Evolutionary conservation across 2,888 invertebrate genomes (phyloP).

Genomic region (Drosophila putrida): DNA sequence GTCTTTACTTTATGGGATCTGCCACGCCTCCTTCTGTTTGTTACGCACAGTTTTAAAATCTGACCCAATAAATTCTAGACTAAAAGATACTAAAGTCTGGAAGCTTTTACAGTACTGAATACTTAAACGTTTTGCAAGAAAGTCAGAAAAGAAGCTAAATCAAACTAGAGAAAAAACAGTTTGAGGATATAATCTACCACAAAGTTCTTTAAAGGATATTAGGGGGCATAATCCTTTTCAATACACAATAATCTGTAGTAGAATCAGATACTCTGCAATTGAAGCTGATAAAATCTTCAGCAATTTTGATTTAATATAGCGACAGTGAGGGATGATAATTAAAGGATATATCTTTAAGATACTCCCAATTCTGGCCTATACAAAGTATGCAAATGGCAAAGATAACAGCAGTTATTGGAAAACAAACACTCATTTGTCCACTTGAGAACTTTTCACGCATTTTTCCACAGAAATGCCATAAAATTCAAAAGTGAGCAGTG

Average conservation of each 20-base stretch:
- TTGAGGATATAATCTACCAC: no score
- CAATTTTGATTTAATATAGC: no score
- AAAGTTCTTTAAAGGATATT: no score
- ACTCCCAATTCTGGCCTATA: neutral
- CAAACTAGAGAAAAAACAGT: no score
- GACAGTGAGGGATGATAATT: no score
- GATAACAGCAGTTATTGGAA: slow-evolving; percentile 27
- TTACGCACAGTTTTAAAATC: neutral
- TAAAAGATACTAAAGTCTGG: neutral
- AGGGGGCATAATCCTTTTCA: no score
- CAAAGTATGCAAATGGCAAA: slow-evolving; percentile 30
- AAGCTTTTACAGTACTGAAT: neutral
- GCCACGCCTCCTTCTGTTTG: no score
- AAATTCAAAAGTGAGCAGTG: slow-evolving; percentile 61
- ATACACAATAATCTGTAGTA: no score
- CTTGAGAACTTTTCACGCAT: slow-evolving; percentile 73
- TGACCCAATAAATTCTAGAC: neutral
- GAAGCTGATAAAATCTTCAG: neutral
- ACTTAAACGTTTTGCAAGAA: neutral
- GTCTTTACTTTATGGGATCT: no score
- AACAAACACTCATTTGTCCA: slow-evolving; percentile 40
- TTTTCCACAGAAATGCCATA: slow-evolving; percentile 71
- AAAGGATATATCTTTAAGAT: neutral
- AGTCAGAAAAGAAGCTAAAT: neutral
- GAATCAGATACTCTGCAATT: no score